Conservation (phyloP, 1,140 invertebrate species). For the Zaprionus africanus region DNA sequence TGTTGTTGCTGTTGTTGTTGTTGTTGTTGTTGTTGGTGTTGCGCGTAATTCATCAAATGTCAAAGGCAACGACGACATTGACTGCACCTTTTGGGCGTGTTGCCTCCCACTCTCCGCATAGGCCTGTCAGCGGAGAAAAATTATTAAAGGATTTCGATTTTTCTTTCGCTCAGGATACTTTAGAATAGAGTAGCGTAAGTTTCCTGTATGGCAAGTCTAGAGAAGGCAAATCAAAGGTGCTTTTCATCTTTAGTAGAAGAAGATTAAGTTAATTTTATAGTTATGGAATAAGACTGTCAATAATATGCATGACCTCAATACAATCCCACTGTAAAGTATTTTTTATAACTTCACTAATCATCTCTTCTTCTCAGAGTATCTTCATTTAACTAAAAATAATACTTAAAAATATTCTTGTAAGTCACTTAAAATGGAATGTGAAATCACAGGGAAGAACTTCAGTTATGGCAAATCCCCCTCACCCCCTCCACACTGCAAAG, state of each 20-base stretch:
- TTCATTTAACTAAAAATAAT: no score
- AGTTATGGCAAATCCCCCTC: background rate
- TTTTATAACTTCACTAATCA: no score
- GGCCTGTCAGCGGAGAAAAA: constrained; percentile 20
- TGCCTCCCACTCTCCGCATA: constrained; percentile 12
- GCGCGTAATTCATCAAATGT: constrained; percentile 76
- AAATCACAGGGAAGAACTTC: no score
- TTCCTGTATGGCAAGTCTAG: background rate
- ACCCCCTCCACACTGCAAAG: background rate
- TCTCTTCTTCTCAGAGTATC: no score
- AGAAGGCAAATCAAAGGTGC: background rate
- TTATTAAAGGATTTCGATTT: constrained; percentile 16
- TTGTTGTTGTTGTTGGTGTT: constrained; percentile 19
- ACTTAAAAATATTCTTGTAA: no score
- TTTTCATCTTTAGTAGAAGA: no score
- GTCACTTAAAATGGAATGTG: no score
- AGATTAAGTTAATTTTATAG: no score
- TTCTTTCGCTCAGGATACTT: background rate
- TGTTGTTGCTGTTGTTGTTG: constrained; percentile 13
- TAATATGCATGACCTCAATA: no score
- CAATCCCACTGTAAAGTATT: no score
- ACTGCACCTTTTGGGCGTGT: constrained; percentile 72
- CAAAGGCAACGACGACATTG: constrained; percentile 65
- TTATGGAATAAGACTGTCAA: no score
- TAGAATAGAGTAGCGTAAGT: background rate